Base-by-base conservation (phyloP, 2,797 vertebrate genomes). In the Falco berigora region DNA sequence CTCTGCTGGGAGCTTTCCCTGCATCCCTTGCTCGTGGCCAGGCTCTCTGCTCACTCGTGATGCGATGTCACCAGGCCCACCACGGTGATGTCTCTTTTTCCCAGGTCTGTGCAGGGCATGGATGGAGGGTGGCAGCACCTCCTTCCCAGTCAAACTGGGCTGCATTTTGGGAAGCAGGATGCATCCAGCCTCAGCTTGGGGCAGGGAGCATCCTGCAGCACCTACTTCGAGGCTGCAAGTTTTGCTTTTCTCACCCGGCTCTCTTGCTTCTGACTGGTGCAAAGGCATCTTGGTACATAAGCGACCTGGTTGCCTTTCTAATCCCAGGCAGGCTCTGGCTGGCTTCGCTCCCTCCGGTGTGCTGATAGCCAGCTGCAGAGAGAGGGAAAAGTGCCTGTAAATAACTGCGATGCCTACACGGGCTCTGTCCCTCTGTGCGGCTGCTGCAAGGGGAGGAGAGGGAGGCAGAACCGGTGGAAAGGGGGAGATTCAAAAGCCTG, bases 401-500 rank as follows among this genome's bases (percentile, higher is more conserved):
- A 85, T 46, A 56, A 52, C 40, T 40, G 4, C 6, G 10, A 3
- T 1, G 47, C 12, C 2, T 19, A 32, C 1, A 0, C 1, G 2
- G 38, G 12, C 15, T 86, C 32, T 21, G 47, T 40, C 50, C 56
- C 47, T 47, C 76, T 13, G 52, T 22, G 18, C 71, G 27, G 1
- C 59, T 1, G 2, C 92, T n/a, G 62, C 30, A 10, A 30, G 10
- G 59, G 36, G 52, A 27, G 61, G 32, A 58, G 22, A 40, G 52
- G 14, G 28, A 72, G 40, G 75, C 42, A 95, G 78, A 84, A 6
- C 47, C 38, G 2, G 3, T 5, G 58, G 24, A 28, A 71, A 59
- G 6, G 58, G 36, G 9, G 52, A 73, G 50, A 34, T 40, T 28
- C 8, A 3, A 10, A 66, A 92, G 5, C 40, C 58, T 5, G 46